These are phyloP conservation scores for Nothocercus nigrocapillus DNA, from an alignment of 2,113 vertebrate genomes.

Conservation along the genomic window DNA sequence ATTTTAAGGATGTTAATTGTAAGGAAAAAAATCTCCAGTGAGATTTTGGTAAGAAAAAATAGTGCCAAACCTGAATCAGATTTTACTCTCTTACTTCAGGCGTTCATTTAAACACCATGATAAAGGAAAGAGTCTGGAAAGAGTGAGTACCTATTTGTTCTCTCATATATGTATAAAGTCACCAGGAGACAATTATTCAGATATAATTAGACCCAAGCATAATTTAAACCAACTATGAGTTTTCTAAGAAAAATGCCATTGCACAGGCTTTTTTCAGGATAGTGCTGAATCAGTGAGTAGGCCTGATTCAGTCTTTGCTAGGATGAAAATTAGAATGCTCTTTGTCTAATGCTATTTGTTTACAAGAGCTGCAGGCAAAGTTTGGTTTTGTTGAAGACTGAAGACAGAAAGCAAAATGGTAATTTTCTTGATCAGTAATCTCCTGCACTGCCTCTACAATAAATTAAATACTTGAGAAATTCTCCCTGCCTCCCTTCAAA, in stretches of 20 bases:
- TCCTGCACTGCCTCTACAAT: neutral
- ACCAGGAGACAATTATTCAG: neutral
- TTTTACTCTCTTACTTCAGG: neutral
- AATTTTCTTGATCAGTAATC: neutral
- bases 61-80: accelerated
- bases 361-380: neutral
- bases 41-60: neutral
- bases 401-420: neutral
- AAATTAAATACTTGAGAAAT: neutral
- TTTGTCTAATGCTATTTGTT: neutral
- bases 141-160: neutral
- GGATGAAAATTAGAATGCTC: neutral
- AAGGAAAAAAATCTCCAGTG: neutral
- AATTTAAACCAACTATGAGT: neutral
- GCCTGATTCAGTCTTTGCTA: neutral
- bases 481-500: neutral
- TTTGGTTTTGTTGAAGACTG: neutral
- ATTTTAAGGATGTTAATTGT: neutral
- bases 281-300: neutral
- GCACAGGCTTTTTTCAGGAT: neutral
- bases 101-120: neutral
- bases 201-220: neutral
- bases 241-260: neutral
- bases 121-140: neutral
- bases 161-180: neutral